Base-by-base conservation (phyloP, 2,888 invertebrate genomes). In the Apamea anceps region DNA sequence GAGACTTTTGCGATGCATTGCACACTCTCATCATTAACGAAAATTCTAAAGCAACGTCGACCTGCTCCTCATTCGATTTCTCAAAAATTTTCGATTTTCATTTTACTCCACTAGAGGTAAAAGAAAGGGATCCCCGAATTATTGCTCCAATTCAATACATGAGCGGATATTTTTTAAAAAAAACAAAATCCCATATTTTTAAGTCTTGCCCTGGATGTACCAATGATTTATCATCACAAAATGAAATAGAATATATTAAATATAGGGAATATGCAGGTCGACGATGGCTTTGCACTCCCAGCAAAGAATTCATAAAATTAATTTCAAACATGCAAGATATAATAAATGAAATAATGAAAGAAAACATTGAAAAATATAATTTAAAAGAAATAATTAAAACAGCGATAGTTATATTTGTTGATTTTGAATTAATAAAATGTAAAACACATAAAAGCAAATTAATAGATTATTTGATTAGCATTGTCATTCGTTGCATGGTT, bases 221-320 rank as follows among this genome's bases (percentile, higher is more conserved):
- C 0, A 32, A 42, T 42, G 68, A 82, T 80, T 68, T 82, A 25
- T 3, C 60, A 12, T 28, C 72, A 37, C 0, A 72, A 42, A 63
- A 76, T n/a, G 18, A 75, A 72, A 75, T 75, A 0, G 80, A 77
- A 51, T 80, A 72, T 4, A 74, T 82, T 3, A 74, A 80, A 77
- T 80, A 81, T 45, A 77, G 85, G 15, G 87, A 88, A 72, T 87
- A 86, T 77, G 84, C 88, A 77, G 84, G 83, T 75, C 75, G 75
- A 67, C 81, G 75, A 28, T 88, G 87, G 86, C 87, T 88, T 80
- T 81, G 79, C 71, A 84, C 68, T 85, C 81, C 83, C 62, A 83
- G 75, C 60, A 79, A 85, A 25, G 74, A 79, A 18, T 65, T 87
- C 60, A 4, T 85, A 0, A 0, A 42, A 51, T 15, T 79, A 25